phyloP scores from a whole-genome alignment of 2,113 vertebrate genomes.

The Cepphus grylle region DNA sequence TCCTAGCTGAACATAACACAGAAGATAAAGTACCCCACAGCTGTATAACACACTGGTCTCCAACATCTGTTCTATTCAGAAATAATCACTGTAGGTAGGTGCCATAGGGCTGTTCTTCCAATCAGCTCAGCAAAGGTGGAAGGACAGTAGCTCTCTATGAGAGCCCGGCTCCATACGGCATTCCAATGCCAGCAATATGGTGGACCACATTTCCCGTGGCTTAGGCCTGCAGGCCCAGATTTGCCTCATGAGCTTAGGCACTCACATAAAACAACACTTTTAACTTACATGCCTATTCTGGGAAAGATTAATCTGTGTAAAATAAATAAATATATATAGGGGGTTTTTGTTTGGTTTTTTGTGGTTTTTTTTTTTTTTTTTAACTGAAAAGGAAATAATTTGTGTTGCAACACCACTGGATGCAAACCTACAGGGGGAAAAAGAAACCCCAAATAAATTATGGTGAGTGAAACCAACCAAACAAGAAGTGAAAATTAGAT shows the following conservation, averaged over 20 bases:
- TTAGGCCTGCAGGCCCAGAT: background rate
- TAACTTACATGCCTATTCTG: background rate
- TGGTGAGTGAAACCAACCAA: slow-evolving; percentile 32
- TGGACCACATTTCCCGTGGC: background rate
- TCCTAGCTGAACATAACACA: background rate
- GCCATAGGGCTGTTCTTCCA: background rate
- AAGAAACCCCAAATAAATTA: background rate
- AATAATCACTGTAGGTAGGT: background rate
- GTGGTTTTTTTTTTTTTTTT: background rate
- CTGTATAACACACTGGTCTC: background rate
- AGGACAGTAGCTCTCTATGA: background rate
- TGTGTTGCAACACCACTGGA: background rate
- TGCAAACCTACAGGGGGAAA: background rate
- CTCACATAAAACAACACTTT: background rate
- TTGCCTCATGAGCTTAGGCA: background rate
- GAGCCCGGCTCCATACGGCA: background rate
- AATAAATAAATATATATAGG: background rate
- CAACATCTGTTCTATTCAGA: background rate
- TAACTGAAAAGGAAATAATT: background rate
- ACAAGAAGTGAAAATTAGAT: slow-evolving; percentile 45
- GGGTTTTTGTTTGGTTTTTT: too few species aligned
- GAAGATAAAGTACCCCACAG: background rate
- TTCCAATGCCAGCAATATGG: background rate
- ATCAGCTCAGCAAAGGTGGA: background rate
- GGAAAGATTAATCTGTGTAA: background rate